Base-by-base conservation (phyloP, 2,113 vertebrate species). In the Malaclemys terrapin region DNA sequence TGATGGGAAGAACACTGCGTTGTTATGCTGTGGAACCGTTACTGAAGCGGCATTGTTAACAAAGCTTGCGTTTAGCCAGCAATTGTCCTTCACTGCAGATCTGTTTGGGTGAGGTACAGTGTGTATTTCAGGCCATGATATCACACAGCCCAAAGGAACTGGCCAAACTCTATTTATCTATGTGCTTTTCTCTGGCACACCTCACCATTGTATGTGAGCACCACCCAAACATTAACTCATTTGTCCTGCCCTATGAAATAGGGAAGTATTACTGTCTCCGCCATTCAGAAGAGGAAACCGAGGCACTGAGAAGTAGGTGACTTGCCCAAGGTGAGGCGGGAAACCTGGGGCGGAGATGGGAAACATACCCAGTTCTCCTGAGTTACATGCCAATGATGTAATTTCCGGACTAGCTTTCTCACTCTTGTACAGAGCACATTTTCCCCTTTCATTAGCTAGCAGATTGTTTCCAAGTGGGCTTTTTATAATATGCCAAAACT, bases 1-100 rank as follows among this genome's bases (percentile, higher is more conserved):
- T 27, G 47, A 29, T 16, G 16, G 25, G 0, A 0, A 79, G 13
- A 83, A 27, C 1, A 6, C 0, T 1, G 5, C 8, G 24, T 76
- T 85, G 42, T 49, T 38, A 89, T 85, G 52, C 19, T 24, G 76
- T 0, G 80, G 8, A 16, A 72, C 81, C 89, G 6, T 82, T 57
- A 86, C 38, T 78, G 84, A 88, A 8, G 38, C 9, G 84, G 35
- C 29, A 90, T 80, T 49, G 82, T 49, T 83, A 1, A 75, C 86
- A 52, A 88, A 54, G 84, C 7, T 85, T 89, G 8, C 35, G 31
- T 4, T 8, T 42, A 14, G 29, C 10, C 85, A 29, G 9, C 12
- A 87, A 50, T 57, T 84, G 3, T 27, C 31, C 27, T 78, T n/a
- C 29, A 19, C 65, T 10, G 4, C 8, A 31, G 35, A 50, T 13